These are phyloP conservation scores for Callitettix versicolor DNA, from an alignment of 1,140 invertebrate species.

Conservation along the genomic window DNA sequence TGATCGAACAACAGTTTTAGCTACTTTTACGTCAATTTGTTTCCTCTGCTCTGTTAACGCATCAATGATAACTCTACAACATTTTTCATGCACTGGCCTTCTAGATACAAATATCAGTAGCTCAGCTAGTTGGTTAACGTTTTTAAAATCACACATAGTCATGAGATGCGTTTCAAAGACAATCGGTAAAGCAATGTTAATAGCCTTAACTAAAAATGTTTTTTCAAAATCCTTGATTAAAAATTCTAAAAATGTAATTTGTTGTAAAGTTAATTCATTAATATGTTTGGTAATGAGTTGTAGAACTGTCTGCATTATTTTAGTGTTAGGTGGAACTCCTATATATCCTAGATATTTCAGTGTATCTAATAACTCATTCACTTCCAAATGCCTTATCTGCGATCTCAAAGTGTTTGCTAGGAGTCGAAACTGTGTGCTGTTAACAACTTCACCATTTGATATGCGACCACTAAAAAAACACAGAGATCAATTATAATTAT, in stretches of 20 bases:
- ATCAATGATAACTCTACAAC: constrained; percentile 24
- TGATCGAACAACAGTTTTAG: constrained; percentile 21
- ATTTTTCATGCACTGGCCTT: constrained; percentile 37
- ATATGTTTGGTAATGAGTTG: constrained; percentile 46
- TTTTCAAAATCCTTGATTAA: constrained; percentile 35
- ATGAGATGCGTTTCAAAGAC: constrained; percentile 47
- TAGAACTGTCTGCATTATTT: constrained; percentile 46
- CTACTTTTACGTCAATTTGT: constrained; percentile 15
- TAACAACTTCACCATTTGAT: constrained; percentile 25
- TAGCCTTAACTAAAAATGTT: constrained; percentile 44
- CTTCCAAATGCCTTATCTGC: constrained; percentile 37
- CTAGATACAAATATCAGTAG: constrained; percentile 39
- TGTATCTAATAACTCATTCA: constrained; percentile 40
- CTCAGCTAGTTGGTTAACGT: constrained; percentile 37
- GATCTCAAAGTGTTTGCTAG: constrained; percentile 40
- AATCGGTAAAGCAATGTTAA: constrained; percentile 46
- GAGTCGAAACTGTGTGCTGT: constrained; percentile 33
- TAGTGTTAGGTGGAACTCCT: constrained; percentile 39
- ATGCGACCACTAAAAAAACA: constrained; percentile 3
- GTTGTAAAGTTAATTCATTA: constrained; percentile 43
- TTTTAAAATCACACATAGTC: constrained; percentile 39
- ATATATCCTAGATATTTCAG: constrained; percentile 45
- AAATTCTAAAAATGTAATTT: constrained; percentile 49
- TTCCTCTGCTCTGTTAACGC: constrained; percentile 7
- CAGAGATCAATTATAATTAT: too few relatives aligned